Conservation (phyloP, 2,888 invertebrate species). For the Drosophila austrosaltans region DNA sequence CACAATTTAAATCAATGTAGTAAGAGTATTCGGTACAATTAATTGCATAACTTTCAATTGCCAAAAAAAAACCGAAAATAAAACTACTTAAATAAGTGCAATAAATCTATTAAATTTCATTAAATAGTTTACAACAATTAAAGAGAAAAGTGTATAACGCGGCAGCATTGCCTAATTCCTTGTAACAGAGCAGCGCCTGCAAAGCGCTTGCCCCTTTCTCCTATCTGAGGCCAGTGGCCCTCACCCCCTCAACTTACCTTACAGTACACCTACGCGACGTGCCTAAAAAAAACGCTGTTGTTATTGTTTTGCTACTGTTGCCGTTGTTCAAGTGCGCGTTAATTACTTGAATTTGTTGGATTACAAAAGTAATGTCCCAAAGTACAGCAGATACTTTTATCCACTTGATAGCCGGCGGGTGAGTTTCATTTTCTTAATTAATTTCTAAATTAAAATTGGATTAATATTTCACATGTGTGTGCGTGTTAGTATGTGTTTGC, state of each 20-base stretch:
- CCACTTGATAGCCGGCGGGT: slow-evolving; percentile 98
- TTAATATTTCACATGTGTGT: slow-evolving; percentile 6
- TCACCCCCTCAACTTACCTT: not conserved
- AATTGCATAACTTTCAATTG: slow-evolving; percentile 42
- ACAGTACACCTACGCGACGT: slow-evolving; percentile 29
- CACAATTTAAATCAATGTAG: not conserved
- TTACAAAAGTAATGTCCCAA: slow-evolving; percentile 79
- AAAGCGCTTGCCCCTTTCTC: slow-evolving; percentile 26
- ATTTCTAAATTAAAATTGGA: slow-evolving; percentile 47
- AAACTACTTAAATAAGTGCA: slow-evolving; percentile 6
- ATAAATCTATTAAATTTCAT: slow-evolving; percentile 3
- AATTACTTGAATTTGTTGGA: slow-evolving; percentile 31
- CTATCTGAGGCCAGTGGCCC: slow-evolving; percentile 24
- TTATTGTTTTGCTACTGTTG: slow-evolving; percentile 10
- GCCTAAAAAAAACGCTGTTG: slow-evolving; percentile 31
- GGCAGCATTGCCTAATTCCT: slow-evolving; percentile 7
- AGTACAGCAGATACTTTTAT: slow-evolving; percentile 93
- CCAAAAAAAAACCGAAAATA: slow-evolving; percentile 33
- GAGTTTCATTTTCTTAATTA: slow-evolving; percentile 84
- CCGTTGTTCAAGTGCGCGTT: slow-evolving; percentile 36
- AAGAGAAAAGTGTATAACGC: slow-evolving; percentile 15
- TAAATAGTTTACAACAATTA: not conserved
- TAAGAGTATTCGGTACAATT: slow-evolving; percentile 28
- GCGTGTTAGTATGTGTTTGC: not conserved
- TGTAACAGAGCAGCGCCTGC: slow-evolving; percentile 24